Evolutionary conservation across 1,140 invertebrate species (phyloP).

Genomic region (Drosophila nebulosa): DNA sequence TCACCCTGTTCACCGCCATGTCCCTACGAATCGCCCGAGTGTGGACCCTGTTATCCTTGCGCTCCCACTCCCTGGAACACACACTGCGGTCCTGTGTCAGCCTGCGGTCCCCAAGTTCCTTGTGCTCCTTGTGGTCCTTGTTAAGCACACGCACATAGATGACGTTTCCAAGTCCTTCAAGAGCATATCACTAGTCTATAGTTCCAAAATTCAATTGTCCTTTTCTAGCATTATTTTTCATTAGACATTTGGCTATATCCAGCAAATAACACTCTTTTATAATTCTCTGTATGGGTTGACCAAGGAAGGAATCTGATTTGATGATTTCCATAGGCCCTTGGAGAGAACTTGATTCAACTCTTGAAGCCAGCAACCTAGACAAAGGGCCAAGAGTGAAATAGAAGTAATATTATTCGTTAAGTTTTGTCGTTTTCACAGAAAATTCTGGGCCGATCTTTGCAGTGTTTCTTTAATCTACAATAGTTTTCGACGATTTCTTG

Average conservation of each 20-base stretch:
- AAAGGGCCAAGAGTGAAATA: too few species aligned
- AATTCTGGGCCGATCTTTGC: too few species aligned
- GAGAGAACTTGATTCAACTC: too few species aligned
- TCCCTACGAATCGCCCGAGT: conserved; percentile 69
- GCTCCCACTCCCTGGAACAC: conserved; percentile 73
- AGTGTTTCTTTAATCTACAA: too few species aligned
- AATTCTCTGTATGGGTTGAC: too few species aligned
- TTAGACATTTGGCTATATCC: conserved; percentile 1
- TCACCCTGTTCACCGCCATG: conserved; percentile 62
- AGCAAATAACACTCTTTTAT: neutral
- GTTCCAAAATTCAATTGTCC: conserved; percentile 20
- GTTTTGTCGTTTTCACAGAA: too few species aligned
- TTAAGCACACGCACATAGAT: conserved; percentile 10
- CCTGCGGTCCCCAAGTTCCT: conserved; percentile 66
- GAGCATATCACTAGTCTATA: neutral
- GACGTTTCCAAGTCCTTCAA: conserved; percentile 4
- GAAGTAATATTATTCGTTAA: too few species aligned
- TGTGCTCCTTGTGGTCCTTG: conserved; percentile 68
- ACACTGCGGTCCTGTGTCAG: conserved; percentile 67
- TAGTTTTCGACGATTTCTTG: too few species aligned
- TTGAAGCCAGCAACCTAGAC: too few species aligned
- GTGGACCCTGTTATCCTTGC: conserved; percentile 69
- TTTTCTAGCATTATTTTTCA: conserved; percentile 34
- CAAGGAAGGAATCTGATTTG: too few species aligned
- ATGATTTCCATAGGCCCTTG: too few species aligned